Evolutionary conservation across 2,797 vertebrate species (phyloP), one percentile per base, ranked within the genome.

Genomic region (Avahi laniger): DNA sequence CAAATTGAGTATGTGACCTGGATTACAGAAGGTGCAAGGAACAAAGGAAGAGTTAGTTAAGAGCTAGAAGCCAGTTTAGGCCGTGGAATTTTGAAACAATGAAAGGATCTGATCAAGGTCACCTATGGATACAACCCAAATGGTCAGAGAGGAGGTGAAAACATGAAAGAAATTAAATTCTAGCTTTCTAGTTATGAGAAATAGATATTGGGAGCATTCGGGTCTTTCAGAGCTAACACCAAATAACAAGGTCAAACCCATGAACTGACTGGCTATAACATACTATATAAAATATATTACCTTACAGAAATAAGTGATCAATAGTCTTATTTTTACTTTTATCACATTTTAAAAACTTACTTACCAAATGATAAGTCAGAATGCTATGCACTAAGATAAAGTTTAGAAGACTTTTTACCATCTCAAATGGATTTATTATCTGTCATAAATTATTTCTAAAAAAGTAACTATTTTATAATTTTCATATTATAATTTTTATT

Each of bases 161-260:
- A 93, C 61, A 95, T 65, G 79, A 89, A 96, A 57, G 43, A 88
- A 79, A 97, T 92, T 98, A 98, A 96, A 96, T 95, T 96, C 94
- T 52, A 87, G 35, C 76, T 78, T 83, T 84, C 87, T 96, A 92
- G 54, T 93, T 92, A 76, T 90, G 86, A 95, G 97, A 75, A 96
- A 94, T 35, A 10, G 89, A 52, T 48, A 89, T 89, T 93, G 54
- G 81, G 70, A 61, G 38, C 89, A 95, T n/a, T 38, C 1, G 65
- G 86, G 57, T 91, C 83, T 92, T 96, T 65, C 35, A 73, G 41
- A 87, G 52, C 69, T 61, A 50, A 86, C 91, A 85, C 82, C 85
- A 91, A 95, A 83, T 52, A 96, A 84, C 57, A 85, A 96, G 48
- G 52, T 97, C 73, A 97, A 96, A 50, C 15, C 73, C 88, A 73